Evolutionary conservation across 1,140 invertebrate species (phyloP), one percentile per base, ranked within the genome.

Genomic region (Solen grandis): DNA sequence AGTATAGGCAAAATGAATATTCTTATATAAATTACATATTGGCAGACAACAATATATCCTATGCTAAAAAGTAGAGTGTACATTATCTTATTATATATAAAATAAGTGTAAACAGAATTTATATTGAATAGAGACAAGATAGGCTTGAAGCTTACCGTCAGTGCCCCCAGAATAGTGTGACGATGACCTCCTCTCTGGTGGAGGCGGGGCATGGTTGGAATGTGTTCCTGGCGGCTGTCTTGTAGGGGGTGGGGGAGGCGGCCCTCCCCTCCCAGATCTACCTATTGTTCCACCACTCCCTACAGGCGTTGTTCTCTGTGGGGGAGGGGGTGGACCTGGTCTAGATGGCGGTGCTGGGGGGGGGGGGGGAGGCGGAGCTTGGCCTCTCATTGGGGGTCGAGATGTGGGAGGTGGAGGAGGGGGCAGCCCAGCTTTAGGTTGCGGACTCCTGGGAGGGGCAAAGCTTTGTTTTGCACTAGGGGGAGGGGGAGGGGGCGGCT

Each of bases 171-270:
- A 62, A 33, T 70, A 78, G 46, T 77, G 70, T 2, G 55, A 60
- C 13, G 62, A 78, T 36, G 57, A 57, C 52, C 33, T 66, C 38
- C 68, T 73, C 38, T 69, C 54, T 2, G 60, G 54, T 2, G 76
- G 73, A 0, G 70, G 66, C 16, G 62, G 62, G 22, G 62, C 52
- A 29, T 5, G 5, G 25, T 55, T 19, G 33, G 29, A 60, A 68
- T 65, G 65, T 31, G 77, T 65, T 38, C 36, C 27, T 10, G 41
- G 41, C 8, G 41, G 41, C 19, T 10, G 19, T 36, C 79, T 50
- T 10, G 68, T 59, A 19, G 82, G 78, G 27, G 77, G 82, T 35
- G 77, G 77, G 22, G 77, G 70, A 14, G 82, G 77, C 27, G 77
- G 76, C 8, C 82, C 76, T 0, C 22, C 14, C 31, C 77, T 76